phyloP scores from a whole-genome alignment of 2,797 vertebrate species.

The Carcharodon carcharias region DNA sequence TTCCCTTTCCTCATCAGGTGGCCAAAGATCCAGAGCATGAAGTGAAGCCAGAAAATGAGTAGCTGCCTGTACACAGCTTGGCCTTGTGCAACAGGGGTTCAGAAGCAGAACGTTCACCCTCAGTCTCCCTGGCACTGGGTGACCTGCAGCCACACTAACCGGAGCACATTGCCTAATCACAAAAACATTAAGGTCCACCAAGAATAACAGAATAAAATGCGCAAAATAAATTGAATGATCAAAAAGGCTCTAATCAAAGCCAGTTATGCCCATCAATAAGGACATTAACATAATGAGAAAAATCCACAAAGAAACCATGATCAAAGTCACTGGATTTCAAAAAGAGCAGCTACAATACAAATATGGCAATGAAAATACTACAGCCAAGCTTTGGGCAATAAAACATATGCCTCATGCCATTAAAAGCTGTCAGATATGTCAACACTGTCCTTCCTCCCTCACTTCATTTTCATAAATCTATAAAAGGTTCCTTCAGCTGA shows the following conservation, averaged over 20 bases:
- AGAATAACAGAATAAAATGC: background rate
- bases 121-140: background rate
- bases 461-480: background rate
- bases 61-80: background rate
- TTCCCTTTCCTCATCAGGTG: background rate
- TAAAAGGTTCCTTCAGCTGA: background rate
- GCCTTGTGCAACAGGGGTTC: background rate
- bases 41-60: background rate
- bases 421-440: background rate
- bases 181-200: background rate
- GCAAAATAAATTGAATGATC: background rate
- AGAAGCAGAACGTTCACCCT: background rate
- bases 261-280: background rate
- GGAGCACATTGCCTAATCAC: background rate
- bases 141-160: background rate
- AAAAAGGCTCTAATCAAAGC: background rate
- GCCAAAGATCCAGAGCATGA: background rate
- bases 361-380: background rate
- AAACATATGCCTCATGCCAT: background rate
- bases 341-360: background rate
- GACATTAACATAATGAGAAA: background rate
- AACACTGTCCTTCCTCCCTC: background rate
- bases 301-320: background rate
- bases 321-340: background rate
- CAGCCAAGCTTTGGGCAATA: background rate